Conservation (phyloP, 2,797 vertebrate species). For the Otolemur crassicaudatus region DNA sequence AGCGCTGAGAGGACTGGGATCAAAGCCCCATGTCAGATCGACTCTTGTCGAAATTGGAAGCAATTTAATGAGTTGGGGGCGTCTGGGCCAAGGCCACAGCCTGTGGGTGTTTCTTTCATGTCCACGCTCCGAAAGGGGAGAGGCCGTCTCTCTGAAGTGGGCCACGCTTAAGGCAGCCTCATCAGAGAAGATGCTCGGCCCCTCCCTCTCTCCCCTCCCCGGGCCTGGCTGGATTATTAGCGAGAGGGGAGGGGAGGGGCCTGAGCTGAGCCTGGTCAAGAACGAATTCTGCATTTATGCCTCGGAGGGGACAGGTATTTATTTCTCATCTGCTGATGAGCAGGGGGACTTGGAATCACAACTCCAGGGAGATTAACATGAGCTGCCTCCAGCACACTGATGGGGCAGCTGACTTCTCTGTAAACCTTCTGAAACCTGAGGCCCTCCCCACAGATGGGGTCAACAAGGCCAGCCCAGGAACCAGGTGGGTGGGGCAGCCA, state of each 20-base stretch:
- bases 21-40: accelerated
- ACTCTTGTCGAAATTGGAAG: not conserved
- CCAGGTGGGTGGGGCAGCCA: accelerated
- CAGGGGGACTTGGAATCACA: too few species aligned
- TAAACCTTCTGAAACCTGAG: not conserved
- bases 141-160: not conserved
- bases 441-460: not conserved
- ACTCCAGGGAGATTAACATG: too few species aligned
- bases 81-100: not conserved
- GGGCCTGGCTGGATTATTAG: too few species aligned
- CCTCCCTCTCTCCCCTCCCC: too few species aligned
- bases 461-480: not conserved
- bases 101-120: not conserved
- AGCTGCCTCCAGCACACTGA: not conserved
- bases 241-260: too few species aligned
- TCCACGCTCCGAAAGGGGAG: accelerated
- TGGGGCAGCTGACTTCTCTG: not conserved
- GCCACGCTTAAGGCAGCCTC: not conserved
- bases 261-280: not conserved
- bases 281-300: too few species aligned
- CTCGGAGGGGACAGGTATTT: too few species aligned
- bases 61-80: not conserved
- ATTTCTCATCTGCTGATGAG: too few species aligned
- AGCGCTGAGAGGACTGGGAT: not conserved
- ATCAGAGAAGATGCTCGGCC: not conserved